Evolutionary conservation across 1,140 invertebrate species (phyloP), one percentile per base, ranked within the genome.

Genomic region (Drosophila pachea): DNA sequence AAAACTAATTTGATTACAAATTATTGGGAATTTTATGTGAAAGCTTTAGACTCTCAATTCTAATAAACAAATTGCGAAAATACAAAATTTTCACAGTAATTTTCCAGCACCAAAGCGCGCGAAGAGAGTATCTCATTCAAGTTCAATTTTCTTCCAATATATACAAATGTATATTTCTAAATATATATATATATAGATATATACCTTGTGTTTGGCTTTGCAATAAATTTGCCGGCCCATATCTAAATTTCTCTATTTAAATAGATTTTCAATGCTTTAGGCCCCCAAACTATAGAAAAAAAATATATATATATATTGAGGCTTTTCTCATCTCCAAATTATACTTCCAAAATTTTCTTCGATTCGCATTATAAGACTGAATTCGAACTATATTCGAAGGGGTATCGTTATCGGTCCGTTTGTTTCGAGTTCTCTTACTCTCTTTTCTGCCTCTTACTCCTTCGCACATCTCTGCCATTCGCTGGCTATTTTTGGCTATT

Each of bases 401-500:
- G n/a, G n/a, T n/a, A n/a, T n/a, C n/a, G n/a, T n/a, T n/a, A n/a
- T 22, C 22, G 22, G 22, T 22, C 22, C 3, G 22, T 22, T 22
- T 22, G 22, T 22, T 22, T 22, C 3, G 22, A 22, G 22, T 22
- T 22, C 22, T 22, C 22, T 22, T 22, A 22, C 22, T 22, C 22
- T 22, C 22, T 42, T 54, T 29, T 45, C 33, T 49, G 40, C 11
- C 43, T n/a, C 49, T 69, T 64, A 56, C 14, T 64, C 56, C 53
- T 40, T 38, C 49, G 14, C 16, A 32, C 22, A 43, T 11, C 55
- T 54, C 35, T 32, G 22, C 22, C 22, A 22, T 22, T 22, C 22
- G n/a, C 9, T n/a, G 35, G 16, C 48, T 70, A 58, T 70, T 70
- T 70, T 66, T 40, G 68, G 56, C 40, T 16, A 52, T 35, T 38